Evolutionary conservation across 1,140 invertebrate genomes (phyloP), one percentile per base, ranked within the genome.

Genomic region (Drosophila seguyi): DNA sequence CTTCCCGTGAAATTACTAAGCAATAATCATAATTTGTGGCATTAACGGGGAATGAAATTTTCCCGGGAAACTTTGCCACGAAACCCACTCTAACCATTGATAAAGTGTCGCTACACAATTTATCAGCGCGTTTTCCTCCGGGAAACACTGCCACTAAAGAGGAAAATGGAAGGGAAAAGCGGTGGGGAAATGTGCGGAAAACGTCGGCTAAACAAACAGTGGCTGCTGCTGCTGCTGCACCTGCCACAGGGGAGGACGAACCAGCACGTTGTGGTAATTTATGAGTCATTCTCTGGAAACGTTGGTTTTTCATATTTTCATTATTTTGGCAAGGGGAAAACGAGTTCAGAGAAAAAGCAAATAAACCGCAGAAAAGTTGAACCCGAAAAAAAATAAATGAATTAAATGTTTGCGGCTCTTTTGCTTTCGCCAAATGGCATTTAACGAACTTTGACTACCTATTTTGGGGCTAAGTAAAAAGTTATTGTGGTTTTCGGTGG

Each of bases 21-120:
- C 85, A 88, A 88, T 88, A 90, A 88, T 81, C 77, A 88, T 88
- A 88, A 88, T 88, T 88, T 88, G 80, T 50, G 73, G 85, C 65
- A 84, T 88, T 87, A 88, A 50, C 59, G 31, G 63, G 50, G 20
- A 69, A 20, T 56, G 34, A 41, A 38, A 59, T 34, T 72, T 72
- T 72, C 52, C 67, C n/a, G 66, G 36, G 29, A 55, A 66, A 60
- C 36, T 76, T 52, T 66, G 11, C 34, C 38, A 25, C 29, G 13
- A 20, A 44, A 44, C 18, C 31, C 39, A 18, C 48, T 18, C 48
- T 18, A 18, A 13, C 39, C 52, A 55, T 75, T 75, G 73, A 75
- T 75, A 75, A 75, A 75, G 73, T 75, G 73, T 75, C 73, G 75
- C 69, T 72, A 72, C 31, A 73, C 69, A 73, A 73, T 73, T 73